Evolutionary conservation across 2,113 vertebrate species (phyloP), one percentile per base, ranked within the genome.

Genomic region (Andinoacara biseriatus): DNA sequence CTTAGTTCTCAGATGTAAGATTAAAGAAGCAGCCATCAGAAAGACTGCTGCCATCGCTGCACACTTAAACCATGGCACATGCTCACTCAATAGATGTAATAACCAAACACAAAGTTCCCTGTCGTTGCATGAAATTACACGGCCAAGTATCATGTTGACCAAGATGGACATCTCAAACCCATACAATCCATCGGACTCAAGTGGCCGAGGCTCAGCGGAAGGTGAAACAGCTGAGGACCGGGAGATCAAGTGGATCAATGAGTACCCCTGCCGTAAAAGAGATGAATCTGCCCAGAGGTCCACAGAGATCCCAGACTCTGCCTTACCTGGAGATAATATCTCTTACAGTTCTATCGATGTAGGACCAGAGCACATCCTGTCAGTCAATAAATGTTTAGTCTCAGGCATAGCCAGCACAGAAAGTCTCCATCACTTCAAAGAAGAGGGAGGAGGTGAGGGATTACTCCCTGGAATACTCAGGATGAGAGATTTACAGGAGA

Each of bases 231-330:
- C 96, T 8, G 98, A 99, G 84, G 97, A 98, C 2, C 95, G 96
- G 82, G 98, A 98, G 92, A 97, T 98, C 67, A 96, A 97, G 91
- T 95, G 93, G 95, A 97, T 98, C 67, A 98, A 95, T 79, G 94
- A 96, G 38, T 93, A 93, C 79, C 94, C 94, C 59, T 96, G 92
- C 78, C 91, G 88, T 59, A 96, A 96, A 91, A 91, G 85, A 35
- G 43, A 85, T 0, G 15, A 90, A 49, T 95, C 93, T 1, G 94
- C 92, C 0, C 88, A 94, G 15, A 29, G 58, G 0, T 13, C 82
- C 4, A 95, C 85, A 1, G 86, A 90, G 38, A 92, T 96, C 33
- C 95, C 94, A 7, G 95, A 97, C 82, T 96, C 95, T 0, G 96
- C 95, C 7, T 92, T 97, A 86, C 94, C 96, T 10, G 87, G 88